Conservation (phyloP, 1,140 invertebrate genomes). For the Sitodiplosis mosellana region DNA sequence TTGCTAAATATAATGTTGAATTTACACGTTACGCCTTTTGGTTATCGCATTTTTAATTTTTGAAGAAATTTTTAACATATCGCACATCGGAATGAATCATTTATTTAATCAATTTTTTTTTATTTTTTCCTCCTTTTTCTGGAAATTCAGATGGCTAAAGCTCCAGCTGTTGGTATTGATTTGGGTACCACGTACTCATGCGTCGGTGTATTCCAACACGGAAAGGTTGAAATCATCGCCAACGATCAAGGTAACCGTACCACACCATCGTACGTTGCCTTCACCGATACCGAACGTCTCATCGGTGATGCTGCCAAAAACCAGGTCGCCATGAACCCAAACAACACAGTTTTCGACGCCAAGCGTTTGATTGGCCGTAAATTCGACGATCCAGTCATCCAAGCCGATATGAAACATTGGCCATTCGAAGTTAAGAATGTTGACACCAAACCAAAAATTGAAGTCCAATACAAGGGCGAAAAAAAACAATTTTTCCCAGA, state of each 20-base stretch:
- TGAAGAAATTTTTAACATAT: no score
- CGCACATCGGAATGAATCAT: no score
- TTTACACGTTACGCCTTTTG: no score
- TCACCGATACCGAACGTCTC: constrained; percentile 70
- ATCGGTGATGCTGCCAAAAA: constrained; percentile 84
- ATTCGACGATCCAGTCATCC: constrained; percentile 55
- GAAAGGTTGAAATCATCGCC: constrained; percentile 80
- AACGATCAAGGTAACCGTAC: constrained; percentile 85
- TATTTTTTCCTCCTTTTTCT: not conserved
- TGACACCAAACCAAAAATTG: constrained; percentile 52
- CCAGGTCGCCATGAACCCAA: constrained; percentile 60
- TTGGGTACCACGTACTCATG: constrained; percentile 65
- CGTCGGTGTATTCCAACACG: constrained; percentile 61
- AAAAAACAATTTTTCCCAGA: constrained; percentile 60
- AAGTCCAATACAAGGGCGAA: constrained; percentile 58
- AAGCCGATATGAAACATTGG: constrained; percentile 61
- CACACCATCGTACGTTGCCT: constrained; percentile 79
- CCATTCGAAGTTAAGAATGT: constrained; percentile 55
- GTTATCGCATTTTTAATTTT: no score
- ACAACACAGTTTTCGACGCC: constrained; percentile 70
- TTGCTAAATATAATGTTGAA: no score
- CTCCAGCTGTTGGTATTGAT: constrained; percentile 49
- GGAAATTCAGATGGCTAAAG: not conserved
- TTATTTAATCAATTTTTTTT: no score
- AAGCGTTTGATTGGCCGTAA: constrained; percentile 60